Evolutionary conservation across 2,113 vertebrate genomes (phyloP), one percentile per base, ranked within the genome.

Genomic region (Nothocercus julius): DNA sequence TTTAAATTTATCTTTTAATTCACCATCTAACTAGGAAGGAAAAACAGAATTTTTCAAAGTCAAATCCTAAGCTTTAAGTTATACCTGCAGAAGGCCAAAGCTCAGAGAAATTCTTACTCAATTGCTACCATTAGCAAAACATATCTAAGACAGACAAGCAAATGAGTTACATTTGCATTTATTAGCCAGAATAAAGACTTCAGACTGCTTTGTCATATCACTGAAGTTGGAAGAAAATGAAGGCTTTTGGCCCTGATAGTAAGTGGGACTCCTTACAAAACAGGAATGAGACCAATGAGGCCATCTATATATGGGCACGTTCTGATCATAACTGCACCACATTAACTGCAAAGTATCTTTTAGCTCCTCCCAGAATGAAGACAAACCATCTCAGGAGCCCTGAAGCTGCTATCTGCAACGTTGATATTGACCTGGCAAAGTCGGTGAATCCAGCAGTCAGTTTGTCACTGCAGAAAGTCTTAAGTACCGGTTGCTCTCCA

Each of bases 331-430:
- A 87, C 36, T 17, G 20, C 58, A 82, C 47, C 34, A 53, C 49
- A 66, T 75, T 5, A 90, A 64, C 25, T 25, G 51, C 22, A 24
- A 70, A 88, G 34, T 47, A 81, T 47, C 53, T 38, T 72, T n/a
- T 38, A 73, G 74, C 22, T 87, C 66, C 24, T 54, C 82, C 59
- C 56, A 88, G 40, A 87, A 78, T 38, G 56, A 82, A 80, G 51
- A 67, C 42, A 87, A 79, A 54, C 13, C 28, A 85, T 34, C 10
- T 70, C 30, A 24, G 2, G 7, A 67, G 66, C 76, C 36, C 45
- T 61, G 14, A 63, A 82, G 75, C 85, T 85, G 53, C 25, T 34
- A 75, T n/a, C 84, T 73, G 40, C 73, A 77, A 32, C 28, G 45
- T 42, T 54, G 24, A 18, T 8, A 12, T 5, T 5, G 44, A 70